Evolutionary conservation across 2,888 invertebrate species (phyloP), one percentile per base, ranked within the genome.

Genomic region (Acrocyrtus sp.): DNA sequence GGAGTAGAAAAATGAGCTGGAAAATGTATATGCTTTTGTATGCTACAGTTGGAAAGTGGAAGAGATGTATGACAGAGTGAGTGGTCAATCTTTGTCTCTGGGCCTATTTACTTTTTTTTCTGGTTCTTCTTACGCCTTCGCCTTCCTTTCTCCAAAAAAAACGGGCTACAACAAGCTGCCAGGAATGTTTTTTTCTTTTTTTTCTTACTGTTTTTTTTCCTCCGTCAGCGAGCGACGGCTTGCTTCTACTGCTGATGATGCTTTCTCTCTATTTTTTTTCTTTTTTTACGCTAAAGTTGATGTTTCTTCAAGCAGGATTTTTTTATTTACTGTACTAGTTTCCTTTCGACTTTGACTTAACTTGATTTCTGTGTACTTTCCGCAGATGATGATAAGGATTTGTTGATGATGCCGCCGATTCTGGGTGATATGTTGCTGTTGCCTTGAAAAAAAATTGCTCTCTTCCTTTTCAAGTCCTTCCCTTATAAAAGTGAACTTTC

Each of bases 391-490:
- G 17, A 17, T 19, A 19, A 19, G 27, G 54, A 34, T 54, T 29
- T 54, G 54, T 29, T n/a, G n/a, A n/a, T n/a, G n/a, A n/a, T n/a
- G n/a, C n/a, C n/a, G n/a, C n/a, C n/a, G n/a, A n/a, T n/a, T 34
- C 34, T 34, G 34, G 29, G n/a, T 29, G 34, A 34, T 21, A 21
- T 56, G 56, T 41, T 22, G 56, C n/a, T 56, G 24, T 41, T 56
- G 41, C 15, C 15, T 39, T 39, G 34, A 39, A 22, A 3, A 39
- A 8, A 22, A 15, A 22, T n/a, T n/a, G n/a, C 56, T 56, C 21
- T 17, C 6, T 56, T 56, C 56, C 56, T 41, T 56, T 56, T 56
- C 56, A 56, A 56, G n/a, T n/a, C n/a, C n/a, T n/a, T n/a, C n/a
- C n/a, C n/a, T n/a, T n/a, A n/a, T n/a, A n/a, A n/a, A n/a, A n/a